Evolutionary conservation across 2,113 vertebrate species (phyloP).

Genomic region (Tricholaema leucomelas): DNA sequence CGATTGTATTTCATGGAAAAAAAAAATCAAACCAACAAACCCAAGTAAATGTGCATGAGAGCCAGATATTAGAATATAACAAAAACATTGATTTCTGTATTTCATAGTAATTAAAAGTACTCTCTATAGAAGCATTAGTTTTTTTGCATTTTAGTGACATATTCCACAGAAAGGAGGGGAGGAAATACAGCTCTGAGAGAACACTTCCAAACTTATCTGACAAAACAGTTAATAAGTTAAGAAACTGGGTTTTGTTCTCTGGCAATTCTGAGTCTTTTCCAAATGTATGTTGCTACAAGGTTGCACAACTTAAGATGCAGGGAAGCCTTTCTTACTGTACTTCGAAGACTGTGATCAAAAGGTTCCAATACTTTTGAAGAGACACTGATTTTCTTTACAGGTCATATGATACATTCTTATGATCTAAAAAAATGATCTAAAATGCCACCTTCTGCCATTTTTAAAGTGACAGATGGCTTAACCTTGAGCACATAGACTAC

Average conservation of each 20-base stretch:
- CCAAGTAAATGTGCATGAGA: background rate
- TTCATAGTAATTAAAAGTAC: background rate
- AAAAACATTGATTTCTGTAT: background rate
- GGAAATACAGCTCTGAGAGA: background rate
- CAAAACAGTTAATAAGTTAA: background rate
- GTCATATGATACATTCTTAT: background rate
- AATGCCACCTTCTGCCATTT: background rate
- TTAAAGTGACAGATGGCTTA: background rate
- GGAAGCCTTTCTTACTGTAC: background rate
- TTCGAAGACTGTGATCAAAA: background rate
- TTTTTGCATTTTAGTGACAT: background rate
- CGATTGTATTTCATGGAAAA: background rate
- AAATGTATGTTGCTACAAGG: background rate
- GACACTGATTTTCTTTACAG: background rate
- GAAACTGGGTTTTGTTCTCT: background rate
- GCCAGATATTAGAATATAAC: background rate
- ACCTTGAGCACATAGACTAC: background rate
- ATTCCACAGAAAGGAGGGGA: background rate
- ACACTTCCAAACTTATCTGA: background rate
- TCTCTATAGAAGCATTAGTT: background rate
- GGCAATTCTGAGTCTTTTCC: background rate
- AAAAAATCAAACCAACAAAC: background rate
- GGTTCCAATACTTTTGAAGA: background rate
- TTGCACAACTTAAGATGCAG: background rate
- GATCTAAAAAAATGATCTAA: background rate